Base-by-base conservation (phyloP, 1,140 invertebrate species). In the Lutraria rhynchaena region DNA sequence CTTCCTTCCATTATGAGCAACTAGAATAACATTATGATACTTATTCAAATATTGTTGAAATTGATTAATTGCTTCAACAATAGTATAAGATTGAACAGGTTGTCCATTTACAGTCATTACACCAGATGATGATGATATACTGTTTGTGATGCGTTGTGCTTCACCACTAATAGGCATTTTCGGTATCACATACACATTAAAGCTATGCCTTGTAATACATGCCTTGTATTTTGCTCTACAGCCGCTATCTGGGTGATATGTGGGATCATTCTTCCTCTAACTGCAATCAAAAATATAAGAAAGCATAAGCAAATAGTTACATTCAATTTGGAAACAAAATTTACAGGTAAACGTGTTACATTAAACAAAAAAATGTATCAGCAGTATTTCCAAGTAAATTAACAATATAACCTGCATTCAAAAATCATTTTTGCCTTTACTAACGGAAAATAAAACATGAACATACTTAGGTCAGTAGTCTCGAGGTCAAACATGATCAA, bases 191-290 rank as follows among this genome's bases (percentile, higher is more conserved):
- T 75, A 75, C 9, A 27, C 35, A 29, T 44, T 7, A 19, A n/a
- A n/a, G n/a, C n/a, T n/a, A n/a, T n/a, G n/a, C n/a, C n/a, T n/a
- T n/a, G n/a, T n/a, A 75, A 75, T 51, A 4, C 5, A 7, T 17
- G 2, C 1, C 44, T 24, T 1, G 55, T 13, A 5, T 61, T 19
- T 17, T 61, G 2, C 41, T 61, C 58, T 31, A 15, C 19, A 19
- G 73, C 73, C 4, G 73, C 55, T 27, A 75, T 75, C 31, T 75
- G 57, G 9, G 55, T 75, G n/a, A 75, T 75, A 9, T 75, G 73
- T 5, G 60, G 63, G 4, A 78, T 67, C 4, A 44, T 31, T 51
- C 70, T 29, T 17, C 35, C n/a, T 19, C 27, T 17, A 58, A 73
- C 70, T 73, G 70, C 7, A 73, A 73, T n/a, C 15, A 69, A 19